Evolutionary conservation across 2,797 vertebrate genomes (phyloP).

Genomic region (Sebastes melanostomus): DNA sequence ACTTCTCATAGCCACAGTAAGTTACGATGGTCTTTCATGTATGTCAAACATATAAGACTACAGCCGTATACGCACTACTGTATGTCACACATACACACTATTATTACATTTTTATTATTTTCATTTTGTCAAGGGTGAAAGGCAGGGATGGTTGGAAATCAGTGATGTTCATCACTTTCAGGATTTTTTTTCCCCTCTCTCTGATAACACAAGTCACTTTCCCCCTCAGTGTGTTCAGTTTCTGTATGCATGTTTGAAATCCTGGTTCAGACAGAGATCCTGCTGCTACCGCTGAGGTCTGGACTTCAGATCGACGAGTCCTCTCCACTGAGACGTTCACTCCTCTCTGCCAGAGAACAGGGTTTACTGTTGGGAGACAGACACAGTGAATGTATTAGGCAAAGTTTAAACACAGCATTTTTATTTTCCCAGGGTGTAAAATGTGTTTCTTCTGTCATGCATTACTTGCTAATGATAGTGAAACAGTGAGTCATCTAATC

Average conservation of each 20-base stretch:
- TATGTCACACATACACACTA: conserved; percentile 61
- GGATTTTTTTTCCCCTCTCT: conserved; percentile 15
- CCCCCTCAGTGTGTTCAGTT: conserved; percentile 42
- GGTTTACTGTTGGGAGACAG: conserved; percentile 73
- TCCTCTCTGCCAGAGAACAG: conserved; percentile 51
- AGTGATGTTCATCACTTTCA: conserved; percentile 52
- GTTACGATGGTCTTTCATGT: conserved; percentile 6
- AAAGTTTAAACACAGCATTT: neutral
- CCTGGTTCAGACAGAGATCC: conserved; percentile 61
- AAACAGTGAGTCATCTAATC: conserved; percentile 2
- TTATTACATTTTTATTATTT: conserved; percentile 51
- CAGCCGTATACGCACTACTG: conserved; percentile 37
- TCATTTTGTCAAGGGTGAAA: conserved; percentile 53
- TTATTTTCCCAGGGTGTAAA: neutral
- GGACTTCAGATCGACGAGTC: conserved; percentile 56
- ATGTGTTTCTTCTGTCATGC: neutral
- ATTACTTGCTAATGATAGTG: neutral
- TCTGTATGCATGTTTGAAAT: conserved; percentile 59
- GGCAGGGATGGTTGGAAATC: conserved; percentile 63
- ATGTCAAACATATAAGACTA: conserved; percentile 57
- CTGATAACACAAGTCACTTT: conserved; percentile 38
- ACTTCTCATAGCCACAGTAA: neutral
- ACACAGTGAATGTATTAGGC: conserved; percentile 22
- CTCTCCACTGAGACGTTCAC: conserved; percentile 50
- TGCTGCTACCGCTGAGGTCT: conserved; percentile 59